Percentiles rank a stretch among this genome's conserved stretches.
Conservation (phyloP, 2,113 vertebrate genomes). For the Ciconia stormi region DNA sequence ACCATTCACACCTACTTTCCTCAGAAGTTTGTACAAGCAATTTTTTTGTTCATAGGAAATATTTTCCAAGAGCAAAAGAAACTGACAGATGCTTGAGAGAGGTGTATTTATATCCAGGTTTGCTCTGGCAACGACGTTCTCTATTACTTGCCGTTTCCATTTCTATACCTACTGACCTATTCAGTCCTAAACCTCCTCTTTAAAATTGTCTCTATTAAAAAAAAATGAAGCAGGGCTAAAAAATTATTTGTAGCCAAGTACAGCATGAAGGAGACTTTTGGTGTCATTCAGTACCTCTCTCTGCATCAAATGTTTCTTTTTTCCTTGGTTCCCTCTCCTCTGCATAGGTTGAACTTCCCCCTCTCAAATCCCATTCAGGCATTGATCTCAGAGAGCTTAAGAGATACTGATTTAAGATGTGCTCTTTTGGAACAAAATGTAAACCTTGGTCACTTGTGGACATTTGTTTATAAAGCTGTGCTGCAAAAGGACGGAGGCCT, state of each 20-base stretch:
- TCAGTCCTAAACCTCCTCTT: background rate
- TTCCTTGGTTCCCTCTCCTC: background rate
- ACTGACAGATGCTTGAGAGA: slow-evolving; percentile 52
- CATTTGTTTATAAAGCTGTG: background rate
- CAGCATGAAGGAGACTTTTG: background rate
- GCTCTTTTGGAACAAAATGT: background rate
- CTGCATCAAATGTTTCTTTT: background rate
- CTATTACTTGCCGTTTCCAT: slow-evolving; percentile 61
- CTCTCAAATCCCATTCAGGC: background rate
- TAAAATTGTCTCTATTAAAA: background rate
- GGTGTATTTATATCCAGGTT: slow-evolving; percentile 54
- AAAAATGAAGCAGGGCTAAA: background rate
- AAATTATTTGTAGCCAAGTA: background rate
- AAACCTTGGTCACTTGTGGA: background rate
- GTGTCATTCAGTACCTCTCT: background rate
- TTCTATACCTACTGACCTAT: slow-evolving; percentile 48
- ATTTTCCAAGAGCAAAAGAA: slow-evolving; percentile 65
- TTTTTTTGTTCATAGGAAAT: slow-evolving; percentile 67
- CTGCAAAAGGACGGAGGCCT: background rate
- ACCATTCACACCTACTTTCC: slow-evolving; percentile 62
- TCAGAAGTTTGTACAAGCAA: slow-evolving; percentile 62
- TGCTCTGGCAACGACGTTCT: slow-evolving; percentile 35
- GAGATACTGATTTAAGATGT: background rate
- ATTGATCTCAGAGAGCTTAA: background rate
- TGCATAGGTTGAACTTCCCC: background rate